phyloP scores from a whole-genome alignment of 2,797 vertebrate genomes.

The Diglossa cyanea region DNA sequence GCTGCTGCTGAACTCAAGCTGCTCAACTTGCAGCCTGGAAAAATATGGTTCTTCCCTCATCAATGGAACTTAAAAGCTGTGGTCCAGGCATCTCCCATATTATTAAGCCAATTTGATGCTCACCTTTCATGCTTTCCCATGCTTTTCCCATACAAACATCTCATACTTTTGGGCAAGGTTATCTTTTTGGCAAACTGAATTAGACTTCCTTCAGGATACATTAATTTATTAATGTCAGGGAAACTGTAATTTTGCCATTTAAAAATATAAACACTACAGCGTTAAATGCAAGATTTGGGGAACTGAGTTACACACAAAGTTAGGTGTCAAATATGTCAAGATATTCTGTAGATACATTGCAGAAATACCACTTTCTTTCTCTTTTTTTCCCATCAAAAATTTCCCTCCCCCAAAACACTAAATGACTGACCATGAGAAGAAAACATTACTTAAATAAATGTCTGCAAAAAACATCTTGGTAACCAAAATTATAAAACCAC shows the following conservation, averaged over 20 bases:
- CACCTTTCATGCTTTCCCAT: not conserved
- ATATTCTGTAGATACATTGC: not conserved
- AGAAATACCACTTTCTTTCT: not conserved
- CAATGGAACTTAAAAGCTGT: not conserved
- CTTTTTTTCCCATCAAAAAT: not conserved
- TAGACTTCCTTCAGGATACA: not conserved
- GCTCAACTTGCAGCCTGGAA: not conserved
- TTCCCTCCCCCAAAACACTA: not conserved
- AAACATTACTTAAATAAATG: conserved; percentile 10
- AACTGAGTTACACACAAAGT: not conserved
- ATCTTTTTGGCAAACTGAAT: not conserved
- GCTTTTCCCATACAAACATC: not conserved
- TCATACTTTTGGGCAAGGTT: not conserved
- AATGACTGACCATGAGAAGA: conserved; percentile 36
- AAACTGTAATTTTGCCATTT: not conserved
- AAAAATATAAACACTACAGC: not conserved
- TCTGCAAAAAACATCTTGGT: conserved; percentile 34
- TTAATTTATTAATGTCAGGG: not conserved
- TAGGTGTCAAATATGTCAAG: conserved; percentile 25
- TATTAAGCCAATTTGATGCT: not conserved
- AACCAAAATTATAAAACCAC: conserved; percentile 24
- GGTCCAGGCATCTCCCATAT: not conserved
- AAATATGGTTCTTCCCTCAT: not conserved
- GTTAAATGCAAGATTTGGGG: not conserved
- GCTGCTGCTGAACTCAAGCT: not conserved